phyloP scores from a whole-genome alignment of 2,888 invertebrate species.

The Prosapia bicincta region DNA sequence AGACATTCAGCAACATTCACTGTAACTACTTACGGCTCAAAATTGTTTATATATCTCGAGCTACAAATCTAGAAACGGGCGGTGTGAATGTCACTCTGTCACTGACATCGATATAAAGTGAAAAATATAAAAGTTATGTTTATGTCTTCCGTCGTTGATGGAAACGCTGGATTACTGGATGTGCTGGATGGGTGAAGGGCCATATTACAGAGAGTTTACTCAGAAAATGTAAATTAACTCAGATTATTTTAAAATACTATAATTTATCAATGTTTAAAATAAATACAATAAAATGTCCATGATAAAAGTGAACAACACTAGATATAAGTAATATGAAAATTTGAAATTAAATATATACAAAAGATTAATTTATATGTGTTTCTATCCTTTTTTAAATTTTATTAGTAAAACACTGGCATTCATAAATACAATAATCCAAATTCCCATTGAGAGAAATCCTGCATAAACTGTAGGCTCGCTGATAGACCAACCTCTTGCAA shows the following conservation, averaged over 20 bases:
- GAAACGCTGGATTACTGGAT: too few relatives aligned
- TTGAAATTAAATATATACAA: background rate
- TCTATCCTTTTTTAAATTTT: slow-evolving; percentile 80
- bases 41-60: too few relatives aligned
- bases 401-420: slow-evolving; percentile 68
- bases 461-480: slow-evolving; percentile 67
- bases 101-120: too few relatives aligned
- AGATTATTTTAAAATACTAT: background rate
- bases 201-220: too few relatives aligned
- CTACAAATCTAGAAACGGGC: too few relatives aligned
- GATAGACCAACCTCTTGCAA: slow-evolving; percentile 81
- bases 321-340: background rate
- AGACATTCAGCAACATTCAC: too few relatives aligned
- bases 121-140: too few relatives aligned
- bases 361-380: too few relatives aligned
- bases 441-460: slow-evolving; percentile 72
- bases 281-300: background rate
- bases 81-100: too few relatives aligned
- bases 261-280: background rate
- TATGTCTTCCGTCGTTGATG: too few relatives aligned
- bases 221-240: background rate
- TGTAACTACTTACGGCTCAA: too few relatives aligned
- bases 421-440: slow-evolving; percentile 77
- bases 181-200: too few relatives aligned
- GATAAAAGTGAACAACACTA: background rate